Percentiles rank a stretch among this genome's conserved stretches.
These are phyloP conservation scores for Gallinago undulata DNA, from an alignment of 2,113 vertebrate genomes.

Conservation along the genomic window DNA sequence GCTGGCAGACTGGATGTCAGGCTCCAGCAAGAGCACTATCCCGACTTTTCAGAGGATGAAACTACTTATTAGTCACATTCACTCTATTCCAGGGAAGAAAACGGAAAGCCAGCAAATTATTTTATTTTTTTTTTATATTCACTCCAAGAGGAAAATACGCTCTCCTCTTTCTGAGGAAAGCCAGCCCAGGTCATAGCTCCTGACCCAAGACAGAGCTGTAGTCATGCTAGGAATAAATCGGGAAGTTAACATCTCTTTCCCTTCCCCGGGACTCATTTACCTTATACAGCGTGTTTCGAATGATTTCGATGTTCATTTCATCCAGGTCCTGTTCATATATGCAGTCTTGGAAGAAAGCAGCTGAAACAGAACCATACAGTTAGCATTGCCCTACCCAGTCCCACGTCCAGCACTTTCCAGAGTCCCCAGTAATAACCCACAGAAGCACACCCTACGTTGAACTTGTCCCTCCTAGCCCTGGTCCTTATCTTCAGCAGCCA, in stretches of 20 bases:
- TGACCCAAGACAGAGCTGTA: background rate
- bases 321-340: slow-evolving; percentile 98
- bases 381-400: background rate
- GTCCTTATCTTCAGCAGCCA: background rate
- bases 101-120: background rate
- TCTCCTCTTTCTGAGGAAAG: background rate
- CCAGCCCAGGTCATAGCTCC: background rate
- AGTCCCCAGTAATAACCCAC: background rate
- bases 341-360: slow-evolving; percentile 98
- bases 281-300: slow-evolving; percentile 98
- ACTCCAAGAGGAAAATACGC: background rate
- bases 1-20: rapidly evolving
- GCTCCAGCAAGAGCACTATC: background rate
- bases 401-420: background rate
- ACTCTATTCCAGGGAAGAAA: background rate
- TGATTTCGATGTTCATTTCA: slow-evolving; percentile 99
- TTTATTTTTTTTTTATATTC: background rate
- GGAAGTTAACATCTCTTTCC: background rate
- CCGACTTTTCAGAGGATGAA: background rate
- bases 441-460: background rate
- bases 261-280: slow-evolving; percentile 64
- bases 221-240: background rate
- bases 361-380: slow-evolving; percentile 71
- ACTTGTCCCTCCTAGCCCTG: background rate
- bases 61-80: background rate